Evolutionary conservation across 1,140 invertebrate species (phyloP).

Genomic region (Dolichoris vasculosae): DNA sequence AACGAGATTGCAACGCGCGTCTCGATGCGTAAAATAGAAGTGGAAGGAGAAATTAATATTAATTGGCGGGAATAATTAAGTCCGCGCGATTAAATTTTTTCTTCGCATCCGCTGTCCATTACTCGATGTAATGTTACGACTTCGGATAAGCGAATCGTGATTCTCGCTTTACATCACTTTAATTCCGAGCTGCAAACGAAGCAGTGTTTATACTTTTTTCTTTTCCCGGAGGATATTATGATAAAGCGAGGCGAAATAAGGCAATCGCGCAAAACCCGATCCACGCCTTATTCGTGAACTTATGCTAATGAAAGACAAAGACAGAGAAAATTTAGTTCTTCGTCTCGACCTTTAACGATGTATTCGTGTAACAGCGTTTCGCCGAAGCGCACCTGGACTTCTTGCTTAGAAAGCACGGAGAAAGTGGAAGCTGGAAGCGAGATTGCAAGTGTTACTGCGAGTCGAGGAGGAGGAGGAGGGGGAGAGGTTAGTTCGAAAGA

Average conservation of each 20-base stretch:
- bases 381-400: neutral
- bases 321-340: conserved; percentile 24
- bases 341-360: neutral
- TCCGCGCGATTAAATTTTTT: neutral
- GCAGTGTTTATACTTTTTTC: neutral
- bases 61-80: neutral
- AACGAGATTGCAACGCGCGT: too few relatives aligned
- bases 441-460: neutral
- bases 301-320: conserved; percentile 41
- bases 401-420: neutral
- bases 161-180: neutral
- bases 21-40: neutral
- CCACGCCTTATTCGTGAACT: conserved; percentile 26
- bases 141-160: neutral
- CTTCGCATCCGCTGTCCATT: neutral
- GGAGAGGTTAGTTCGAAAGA: neutral
- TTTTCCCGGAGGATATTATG: conserved; percentile 25
- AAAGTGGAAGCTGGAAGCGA: neutral
- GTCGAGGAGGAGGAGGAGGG: neutral
- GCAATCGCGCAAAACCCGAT: conserved; percentile 10
- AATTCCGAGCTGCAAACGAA: neutral
- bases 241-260: neutral
- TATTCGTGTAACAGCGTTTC: conserved; percentile 5
- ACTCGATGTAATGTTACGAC: neutral
- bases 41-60: neutral